These are phyloP conservation scores for Gyrodactylus salaris DNA, from an alignment of 1,140 invertebrate species.

Conservation along the genomic window DNA sequence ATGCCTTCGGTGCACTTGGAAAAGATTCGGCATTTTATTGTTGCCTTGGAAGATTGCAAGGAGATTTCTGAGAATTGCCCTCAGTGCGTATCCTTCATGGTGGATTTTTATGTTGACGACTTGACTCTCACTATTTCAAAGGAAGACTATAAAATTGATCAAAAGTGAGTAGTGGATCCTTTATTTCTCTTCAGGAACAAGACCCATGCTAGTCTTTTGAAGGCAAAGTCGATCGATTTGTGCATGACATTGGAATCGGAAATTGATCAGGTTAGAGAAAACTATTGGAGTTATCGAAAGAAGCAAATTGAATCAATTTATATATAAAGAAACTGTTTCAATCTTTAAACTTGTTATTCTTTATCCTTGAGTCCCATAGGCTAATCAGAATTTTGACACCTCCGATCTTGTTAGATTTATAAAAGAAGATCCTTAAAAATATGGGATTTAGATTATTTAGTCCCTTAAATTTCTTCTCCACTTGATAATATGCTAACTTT, in stretches of 20 bases:
- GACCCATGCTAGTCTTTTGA: neutral
- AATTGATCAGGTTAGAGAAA: constrained; percentile 1
- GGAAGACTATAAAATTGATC: neutral
- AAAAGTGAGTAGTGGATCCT: no score
- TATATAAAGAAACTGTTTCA: no score
- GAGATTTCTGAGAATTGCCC: neutral
- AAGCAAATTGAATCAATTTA: neutral
- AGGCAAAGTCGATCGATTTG: neutral
- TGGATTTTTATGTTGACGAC: neutral
- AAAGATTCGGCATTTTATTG: neutral
- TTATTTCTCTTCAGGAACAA: no score
- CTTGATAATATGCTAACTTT: no score
- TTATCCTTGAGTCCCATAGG: no score
- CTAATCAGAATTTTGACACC: no score
- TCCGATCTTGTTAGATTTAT: no score
- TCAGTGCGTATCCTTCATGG: neutral
- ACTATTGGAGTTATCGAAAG: constrained; percentile 4
- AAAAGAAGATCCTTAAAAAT: no score
- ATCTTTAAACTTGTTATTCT: no score
- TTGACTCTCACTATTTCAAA: neutral
- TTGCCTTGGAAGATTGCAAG: neutral
- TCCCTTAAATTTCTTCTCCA: no score
- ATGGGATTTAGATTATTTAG: no score
- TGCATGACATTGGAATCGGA: neutral
- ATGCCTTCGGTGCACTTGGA: neutral